Evolutionary conservation across 2,888 invertebrate genomes (phyloP).

Genomic region (Schrankia costaestrigalis): DNA sequence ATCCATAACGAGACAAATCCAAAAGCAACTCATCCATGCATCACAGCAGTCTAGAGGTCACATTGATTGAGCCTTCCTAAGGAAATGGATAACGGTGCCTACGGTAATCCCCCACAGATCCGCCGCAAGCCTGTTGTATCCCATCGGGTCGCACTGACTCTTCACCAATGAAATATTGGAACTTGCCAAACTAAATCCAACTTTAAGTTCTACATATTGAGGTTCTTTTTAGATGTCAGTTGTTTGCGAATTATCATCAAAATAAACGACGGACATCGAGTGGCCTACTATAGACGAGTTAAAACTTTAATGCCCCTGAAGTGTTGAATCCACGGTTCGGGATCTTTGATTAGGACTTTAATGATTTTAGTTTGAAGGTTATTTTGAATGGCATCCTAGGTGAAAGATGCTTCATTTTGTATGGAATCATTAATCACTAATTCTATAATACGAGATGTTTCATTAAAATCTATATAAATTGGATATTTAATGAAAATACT

Average conservation of each 20-base stretch:
- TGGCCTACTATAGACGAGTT: conserved; percentile 28
- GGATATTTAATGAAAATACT: too few relatives aligned
- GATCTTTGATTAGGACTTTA: conserved; percentile 30
- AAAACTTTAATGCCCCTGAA: conserved; percentile 41
- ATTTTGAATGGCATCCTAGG: too few relatives aligned
- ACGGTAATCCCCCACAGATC: conserved; percentile 43
- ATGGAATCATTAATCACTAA: too few relatives aligned
- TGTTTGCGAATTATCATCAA: conserved; percentile 19
- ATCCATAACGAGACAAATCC: neutral
- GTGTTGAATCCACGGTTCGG: conserved; percentile 30
- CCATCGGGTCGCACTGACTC: conserved; percentile 26
- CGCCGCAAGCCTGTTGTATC: conserved; percentile 42
- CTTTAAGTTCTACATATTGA: conserved; percentile 6
- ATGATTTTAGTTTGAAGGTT: conserved; percentile 15
- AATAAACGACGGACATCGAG: conserved; percentile 20
- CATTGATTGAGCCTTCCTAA: conserved; percentile 24
- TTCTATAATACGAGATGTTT: too few relatives aligned
- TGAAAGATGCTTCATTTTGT: too few relatives aligned
- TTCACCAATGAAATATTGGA: conserved; percentile 10
- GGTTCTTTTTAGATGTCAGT: neutral
- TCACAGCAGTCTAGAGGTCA: conserved; percentile 27
- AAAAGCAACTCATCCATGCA: conserved; percentile 10
- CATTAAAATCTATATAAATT: too few relatives aligned
- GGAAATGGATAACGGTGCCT: conserved; percentile 35
- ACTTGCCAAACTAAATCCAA: conserved; percentile 6